phyloP scores from a whole-genome alignment of 2,797 vertebrate genomes.

The Mus caroli region DNA sequence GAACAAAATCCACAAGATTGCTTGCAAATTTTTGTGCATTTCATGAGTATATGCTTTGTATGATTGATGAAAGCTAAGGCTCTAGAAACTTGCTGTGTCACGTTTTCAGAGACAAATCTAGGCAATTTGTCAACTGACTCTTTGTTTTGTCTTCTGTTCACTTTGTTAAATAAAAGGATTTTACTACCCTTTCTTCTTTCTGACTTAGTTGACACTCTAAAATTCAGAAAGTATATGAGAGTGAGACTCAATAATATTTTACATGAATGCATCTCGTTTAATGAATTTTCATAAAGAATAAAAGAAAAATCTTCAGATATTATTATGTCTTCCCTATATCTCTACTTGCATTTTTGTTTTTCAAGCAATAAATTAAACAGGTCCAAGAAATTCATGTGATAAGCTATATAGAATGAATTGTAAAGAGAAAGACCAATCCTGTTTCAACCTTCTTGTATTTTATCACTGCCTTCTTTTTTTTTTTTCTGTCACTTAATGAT shows the following conservation, averaged over 20 bases:
- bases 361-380: constrained; percentile 1
- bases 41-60: constrained; percentile 68
- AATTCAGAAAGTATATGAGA: constrained; percentile 58
- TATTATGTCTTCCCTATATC: not conserved
- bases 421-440: not conserved
- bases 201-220: constrained; percentile 66
- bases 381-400: constrained; percentile 25
- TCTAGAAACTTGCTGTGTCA: constrained; percentile 78
- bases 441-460: not conserved
- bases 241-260: not conserved
- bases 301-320: constrained; percentile 21
- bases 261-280: constrained; percentile 15
- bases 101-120: constrained; percentile 70
- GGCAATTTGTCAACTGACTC: constrained; percentile 61
- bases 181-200: not conserved
- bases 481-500: not conserved
- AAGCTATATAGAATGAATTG: not conserved
- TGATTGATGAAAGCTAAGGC: constrained; percentile 59
- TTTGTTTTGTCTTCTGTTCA: constrained; percentile 66
- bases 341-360: not conserved
- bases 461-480: not conserved
- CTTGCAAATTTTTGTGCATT: constrained; percentile 67
- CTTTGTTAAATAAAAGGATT: constrained; percentile 79
- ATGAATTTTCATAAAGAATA: not conserved
- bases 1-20: constrained; percentile 66